Evolutionary conservation across 2,113 vertebrate genomes (phyloP).

Genomic region (Brienomyrus longianalis): DNA sequence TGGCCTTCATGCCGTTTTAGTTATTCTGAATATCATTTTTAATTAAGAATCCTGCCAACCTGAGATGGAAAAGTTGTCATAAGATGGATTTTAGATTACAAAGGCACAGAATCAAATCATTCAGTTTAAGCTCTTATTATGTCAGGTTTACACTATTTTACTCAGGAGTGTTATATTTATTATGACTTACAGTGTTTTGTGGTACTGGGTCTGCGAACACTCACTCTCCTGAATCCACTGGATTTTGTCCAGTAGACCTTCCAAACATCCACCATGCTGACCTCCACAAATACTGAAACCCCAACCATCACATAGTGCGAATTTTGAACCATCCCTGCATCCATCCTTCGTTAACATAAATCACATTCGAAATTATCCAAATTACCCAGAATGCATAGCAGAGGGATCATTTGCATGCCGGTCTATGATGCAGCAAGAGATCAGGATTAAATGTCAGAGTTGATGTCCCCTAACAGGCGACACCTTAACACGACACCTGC

Average conservation of each 20-base stretch:
- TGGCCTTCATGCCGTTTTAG: not conserved
- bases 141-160: not conserved
- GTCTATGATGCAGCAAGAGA: not conserved
- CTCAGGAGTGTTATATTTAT: not conserved
- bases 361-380: not conserved
- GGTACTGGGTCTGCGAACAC: not conserved
- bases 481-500: not conserved
- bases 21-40: not conserved
- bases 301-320: not conserved
- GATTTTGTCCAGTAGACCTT: not conserved
- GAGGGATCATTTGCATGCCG: not conserved
- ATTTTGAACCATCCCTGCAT: not conserved
- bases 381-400: not conserved
- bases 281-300: not conserved
- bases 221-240: not conserved
- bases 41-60: not conserved
- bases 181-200: not conserved
- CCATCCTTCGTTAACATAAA: not conserved
- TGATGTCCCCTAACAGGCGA: not conserved
- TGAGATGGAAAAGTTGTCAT: not conserved
- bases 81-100: not conserved
- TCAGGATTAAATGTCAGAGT: not conserved
- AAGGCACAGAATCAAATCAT: not conserved
- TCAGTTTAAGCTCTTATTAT: not conserved
- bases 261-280: not conserved